Base-by-base conservation (phyloP, 53 echinoderm and acorn worm species). In the Zoroaster sp. region DNA sequence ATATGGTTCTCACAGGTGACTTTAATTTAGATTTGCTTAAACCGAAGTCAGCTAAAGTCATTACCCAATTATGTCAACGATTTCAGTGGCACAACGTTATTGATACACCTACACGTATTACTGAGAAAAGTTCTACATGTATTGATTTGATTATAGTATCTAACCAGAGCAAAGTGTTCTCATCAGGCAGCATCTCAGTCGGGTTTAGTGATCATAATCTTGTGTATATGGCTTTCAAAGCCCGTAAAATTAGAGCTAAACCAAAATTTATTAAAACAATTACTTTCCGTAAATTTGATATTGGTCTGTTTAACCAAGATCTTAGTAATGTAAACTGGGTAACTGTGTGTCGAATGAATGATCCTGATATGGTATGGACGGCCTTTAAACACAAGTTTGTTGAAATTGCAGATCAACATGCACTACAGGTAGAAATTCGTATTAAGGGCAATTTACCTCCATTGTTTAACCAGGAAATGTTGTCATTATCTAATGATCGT, bases 131-230 rank as follows among this genome's bases (percentile, higher is more conserved):
- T 73, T 44, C 34, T 18, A 87, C 74, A 4, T 72, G 52, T n/a
- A n/a, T n/a, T 72, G 87, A 87, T 72, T 37, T 72, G 31, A 87
- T 87, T 28, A 49, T 87, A 33, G 73, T 87, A 33, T 72, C 87
- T 43, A 87, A 87, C 70, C 14, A 33, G 18, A 72, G 45, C 25
- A 87, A 72, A 49, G 54, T 72, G 72, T 72, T 49, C 44, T 18
- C 72, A 30, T 70, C 87, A 4, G 87, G 72, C 51, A 73, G 33
- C 36, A n/a, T 72, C 43, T n/a, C 53, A 43, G 51, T 87, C 0
- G 74, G 87, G 43, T 52, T 87, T 31, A 73, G 87, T 87, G 87
- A 87, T 47, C 87, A 87, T 73, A 72, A 72, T 49, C 52, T 72
- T 25, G 38, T n/a, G n/a, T n/a, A n/a, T n/a, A n/a, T 87, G 72